phyloP scores from a whole-genome alignment of 37 sponge, comb jelly and placozoan genomes.

The Tethya wilhelma region DNA sequence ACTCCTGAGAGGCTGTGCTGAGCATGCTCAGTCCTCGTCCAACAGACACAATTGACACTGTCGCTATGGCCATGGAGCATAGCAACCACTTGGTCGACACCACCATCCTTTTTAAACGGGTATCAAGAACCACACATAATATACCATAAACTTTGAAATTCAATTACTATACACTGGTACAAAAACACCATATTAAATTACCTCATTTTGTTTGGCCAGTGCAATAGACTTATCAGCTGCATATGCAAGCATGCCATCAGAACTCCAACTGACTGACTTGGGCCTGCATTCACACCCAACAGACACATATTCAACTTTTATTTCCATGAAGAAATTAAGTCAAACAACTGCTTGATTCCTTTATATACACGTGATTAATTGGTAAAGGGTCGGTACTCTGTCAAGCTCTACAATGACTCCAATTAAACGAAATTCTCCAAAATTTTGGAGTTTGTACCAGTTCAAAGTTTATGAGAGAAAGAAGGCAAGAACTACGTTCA shows the following conservation, averaged over 20 bases:
- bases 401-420: too few relatives aligned
- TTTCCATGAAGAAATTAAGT: too few relatives aligned
- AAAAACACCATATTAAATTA: background rate
- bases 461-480: too few relatives aligned
- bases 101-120: background rate
- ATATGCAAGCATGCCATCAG: constrained; percentile 38
- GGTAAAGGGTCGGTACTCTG: too few relatives aligned
- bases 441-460: too few relatives aligned
- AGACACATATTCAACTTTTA: constrained; percentile 50
- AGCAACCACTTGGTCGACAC: constrained; percentile 4
- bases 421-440: too few relatives aligned
- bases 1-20: background rate
- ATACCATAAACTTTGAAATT: too few relatives aligned
- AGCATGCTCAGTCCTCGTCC: constrained; percentile 24
- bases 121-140: background rate
- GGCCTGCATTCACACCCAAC: constrained; percentile 80
- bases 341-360: too few relatives aligned
- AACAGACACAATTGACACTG: constrained; percentile 81
- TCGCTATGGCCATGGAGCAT: constrained; percentile 73
- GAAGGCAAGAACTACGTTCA: too few relatives aligned
- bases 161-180: background rate
- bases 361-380: too few relatives aligned
- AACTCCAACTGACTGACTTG: constrained; percentile 59
- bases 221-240: constrained; percentile 64
- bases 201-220: constrained; percentile 19